Percentiles rank a stretch among this genome's conserved stretches.
These are phyloP conservation scores for Emys orbicularis DNA, from an alignment of 2,797 vertebrate species.

Conservation along the genomic window DNA sequence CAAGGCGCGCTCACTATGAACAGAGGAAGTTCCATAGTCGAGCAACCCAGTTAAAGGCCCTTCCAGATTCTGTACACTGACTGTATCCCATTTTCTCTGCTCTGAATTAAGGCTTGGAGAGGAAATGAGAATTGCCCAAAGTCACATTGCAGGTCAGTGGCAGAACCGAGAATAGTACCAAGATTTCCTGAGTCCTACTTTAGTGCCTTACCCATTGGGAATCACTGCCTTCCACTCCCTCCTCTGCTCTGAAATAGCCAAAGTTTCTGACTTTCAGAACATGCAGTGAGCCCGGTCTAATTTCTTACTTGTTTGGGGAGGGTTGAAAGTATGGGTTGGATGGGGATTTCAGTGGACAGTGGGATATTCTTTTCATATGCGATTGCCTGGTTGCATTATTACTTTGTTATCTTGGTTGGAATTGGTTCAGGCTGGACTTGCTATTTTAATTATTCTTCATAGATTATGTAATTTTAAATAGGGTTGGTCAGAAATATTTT, in stretches of 20 bases:
- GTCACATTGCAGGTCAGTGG: too few relatives aligned
- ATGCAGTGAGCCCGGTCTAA: not conserved
- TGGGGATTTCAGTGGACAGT: not conserved
- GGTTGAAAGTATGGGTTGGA: not conserved
- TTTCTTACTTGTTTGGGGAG: not conserved
- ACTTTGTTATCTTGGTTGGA: not conserved
- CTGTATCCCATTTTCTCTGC: rapidly evolving
- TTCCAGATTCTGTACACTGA: not conserved
- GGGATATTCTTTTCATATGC: not conserved
- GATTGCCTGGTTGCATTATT: not conserved
- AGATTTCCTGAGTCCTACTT: not conserved
- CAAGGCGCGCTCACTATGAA: not conserved
- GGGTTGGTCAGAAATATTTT: not conserved
- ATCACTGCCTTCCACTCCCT: not conserved
- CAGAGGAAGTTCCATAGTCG: not conserved
- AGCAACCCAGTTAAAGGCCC: not conserved
- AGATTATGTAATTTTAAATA: not conserved
- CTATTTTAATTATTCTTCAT: not conserved
- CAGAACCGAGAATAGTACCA: too few relatives aligned
- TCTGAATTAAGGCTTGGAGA: not conserved
- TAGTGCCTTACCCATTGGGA: not conserved
- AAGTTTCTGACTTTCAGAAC: not conserved
- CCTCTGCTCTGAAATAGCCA: not conserved
- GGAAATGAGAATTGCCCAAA: not conserved
- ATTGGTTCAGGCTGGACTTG: not conserved